Evolutionary conservation across 2,888 invertebrate species (phyloP).

Genomic region (Apomyelois bistriatella): DNA sequence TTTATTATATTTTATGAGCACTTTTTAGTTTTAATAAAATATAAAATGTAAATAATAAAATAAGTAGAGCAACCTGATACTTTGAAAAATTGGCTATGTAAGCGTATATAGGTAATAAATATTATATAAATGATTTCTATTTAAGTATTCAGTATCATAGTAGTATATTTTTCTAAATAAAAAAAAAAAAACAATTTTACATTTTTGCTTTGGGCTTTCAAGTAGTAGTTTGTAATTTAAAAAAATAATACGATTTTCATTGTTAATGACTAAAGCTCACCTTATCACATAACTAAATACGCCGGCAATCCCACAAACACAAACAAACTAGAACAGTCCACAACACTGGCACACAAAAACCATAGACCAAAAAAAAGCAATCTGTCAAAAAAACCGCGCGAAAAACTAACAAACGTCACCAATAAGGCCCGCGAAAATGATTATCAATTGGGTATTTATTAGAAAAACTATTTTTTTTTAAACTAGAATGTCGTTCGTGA

Average conservation of each 20-base stretch:
- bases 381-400: conserved; percentile 11
- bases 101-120: too few relatives aligned
- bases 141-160: too few relatives aligned
- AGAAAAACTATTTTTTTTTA: conserved; percentile 5
- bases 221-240: too few relatives aligned
- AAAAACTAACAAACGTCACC: conserved; percentile 5
- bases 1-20: too few relatives aligned
- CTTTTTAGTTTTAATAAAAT: too few relatives aligned
- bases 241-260: not conserved
- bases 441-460: not conserved
- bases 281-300: conserved; percentile 6
- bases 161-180: too few relatives aligned
- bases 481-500: conserved; percentile 48
- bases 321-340: conserved; percentile 10
- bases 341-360: conserved; percentile 12
- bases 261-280: not conserved
- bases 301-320: conserved; percentile 7
- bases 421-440: conserved; percentile 7
- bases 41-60: too few relatives aligned
- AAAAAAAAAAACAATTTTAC: too few relatives aligned
- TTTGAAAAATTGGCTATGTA: too few relatives aligned
- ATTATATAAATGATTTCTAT: too few relatives aligned
- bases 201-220: too few relatives aligned
- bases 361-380: conserved; percentile 6
- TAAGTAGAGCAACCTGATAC: too few relatives aligned